Percentiles rank a stretch among this genome's conserved stretches.
phyloP scores from a whole-genome alignment of 2,113 vertebrate species.

The Nesoenas mayeri region DNA sequence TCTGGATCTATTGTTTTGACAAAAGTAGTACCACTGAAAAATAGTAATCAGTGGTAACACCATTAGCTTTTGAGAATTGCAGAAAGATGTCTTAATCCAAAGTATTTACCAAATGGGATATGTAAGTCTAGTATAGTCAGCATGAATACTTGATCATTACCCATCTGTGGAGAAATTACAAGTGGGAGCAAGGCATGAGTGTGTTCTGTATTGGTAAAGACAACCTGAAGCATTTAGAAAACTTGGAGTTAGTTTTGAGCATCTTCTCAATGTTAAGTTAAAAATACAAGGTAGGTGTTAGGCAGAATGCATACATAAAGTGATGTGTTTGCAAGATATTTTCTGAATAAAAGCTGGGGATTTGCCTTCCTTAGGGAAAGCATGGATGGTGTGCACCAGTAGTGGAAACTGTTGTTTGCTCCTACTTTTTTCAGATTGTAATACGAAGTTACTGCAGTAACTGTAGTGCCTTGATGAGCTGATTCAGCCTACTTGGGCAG shows the following conservation, averaged over 20 bases:
- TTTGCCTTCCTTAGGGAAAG: not conserved
- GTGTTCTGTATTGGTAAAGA: not conserved
- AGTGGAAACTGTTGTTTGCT: not conserved
- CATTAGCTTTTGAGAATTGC: not conserved
- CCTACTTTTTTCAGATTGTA: not conserved
- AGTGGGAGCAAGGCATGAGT: not conserved
- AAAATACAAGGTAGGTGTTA: not conserved
- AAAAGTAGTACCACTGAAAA: not conserved
- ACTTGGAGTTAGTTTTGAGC: not conserved
- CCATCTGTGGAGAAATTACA: not conserved
- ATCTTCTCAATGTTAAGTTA: not conserved
- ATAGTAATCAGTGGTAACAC: not conserved
- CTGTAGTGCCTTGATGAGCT: not conserved
- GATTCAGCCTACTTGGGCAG: not conserved
- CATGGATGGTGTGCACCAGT: not conserved
- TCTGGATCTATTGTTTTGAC: not conserved
- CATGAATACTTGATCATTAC: not conserved
- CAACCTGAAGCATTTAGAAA: not conserved
- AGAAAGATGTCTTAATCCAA: not conserved
- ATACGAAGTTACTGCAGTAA: not conserved
- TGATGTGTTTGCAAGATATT: not conserved
- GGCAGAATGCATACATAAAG: not conserved
- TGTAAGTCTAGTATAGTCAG: not conserved
- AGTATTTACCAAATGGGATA: not conserved
- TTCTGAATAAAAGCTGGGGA: not conserved